Conservation (phyloP, 2,113 vertebrate species). For the Porphyrio hochstetteri region DNA sequence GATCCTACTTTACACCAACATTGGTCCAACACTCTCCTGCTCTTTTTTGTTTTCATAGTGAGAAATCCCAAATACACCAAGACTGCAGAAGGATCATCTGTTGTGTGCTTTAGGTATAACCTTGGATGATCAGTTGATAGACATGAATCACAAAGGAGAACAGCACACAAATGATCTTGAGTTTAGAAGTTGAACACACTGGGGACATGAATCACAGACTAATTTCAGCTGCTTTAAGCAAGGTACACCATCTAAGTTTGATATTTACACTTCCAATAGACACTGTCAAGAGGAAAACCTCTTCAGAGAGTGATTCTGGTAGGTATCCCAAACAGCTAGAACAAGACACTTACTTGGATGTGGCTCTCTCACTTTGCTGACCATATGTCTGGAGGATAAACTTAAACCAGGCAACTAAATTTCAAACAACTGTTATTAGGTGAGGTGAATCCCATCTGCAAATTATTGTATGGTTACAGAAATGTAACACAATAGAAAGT, state of each 20-base stretch:
- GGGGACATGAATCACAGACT: background rate
- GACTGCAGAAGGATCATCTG: background rate
- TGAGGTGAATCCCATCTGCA: background rate
- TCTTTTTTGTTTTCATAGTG: background rate
- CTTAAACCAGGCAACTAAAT: background rate
- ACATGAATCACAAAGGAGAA: background rate
- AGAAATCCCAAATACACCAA: background rate
- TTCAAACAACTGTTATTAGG: background rate
- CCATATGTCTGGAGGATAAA: background rate
- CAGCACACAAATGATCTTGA: background rate
- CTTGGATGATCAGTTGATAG: background rate
- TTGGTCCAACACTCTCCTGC: background rate
- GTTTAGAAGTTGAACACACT: background rate
- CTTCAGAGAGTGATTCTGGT: background rate
- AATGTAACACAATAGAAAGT: background rate
- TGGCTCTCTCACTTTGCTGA: background rate
- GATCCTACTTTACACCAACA: background rate
- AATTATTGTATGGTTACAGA: background rate
- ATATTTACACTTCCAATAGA: background rate
- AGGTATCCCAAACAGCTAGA: background rate
- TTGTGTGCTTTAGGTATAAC: background rate
- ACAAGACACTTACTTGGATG: background rate
- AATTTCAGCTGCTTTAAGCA: background rate
- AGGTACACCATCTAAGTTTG: fast-evolving
- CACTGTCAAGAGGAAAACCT: background rate